Conservation (phyloP, 2,888 invertebrate species). For the Aleiodes alternator region DNA sequence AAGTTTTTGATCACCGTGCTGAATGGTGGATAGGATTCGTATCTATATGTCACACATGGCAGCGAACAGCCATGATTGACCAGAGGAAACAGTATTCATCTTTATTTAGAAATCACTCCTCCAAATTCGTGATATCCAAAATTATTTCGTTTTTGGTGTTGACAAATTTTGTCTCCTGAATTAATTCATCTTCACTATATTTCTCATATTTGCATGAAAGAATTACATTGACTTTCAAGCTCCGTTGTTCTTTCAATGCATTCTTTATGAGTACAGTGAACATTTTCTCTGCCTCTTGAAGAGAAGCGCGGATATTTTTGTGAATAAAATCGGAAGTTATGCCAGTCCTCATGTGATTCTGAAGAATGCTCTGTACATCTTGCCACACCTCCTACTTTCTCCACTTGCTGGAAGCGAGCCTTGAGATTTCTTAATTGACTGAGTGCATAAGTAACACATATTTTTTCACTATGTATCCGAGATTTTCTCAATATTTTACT, state of each 20-base stretch:
- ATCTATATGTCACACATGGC: background rate
- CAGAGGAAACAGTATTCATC: conserved; percentile 38
- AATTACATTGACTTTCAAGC: conserved; percentile 42
- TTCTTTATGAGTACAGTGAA: conserved; percentile 12
- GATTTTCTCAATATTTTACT: too few relatives aligned
- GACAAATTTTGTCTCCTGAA: conserved; percentile 55
- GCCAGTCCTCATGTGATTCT: background rate
- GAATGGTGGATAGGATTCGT: background rate
- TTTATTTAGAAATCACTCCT: conserved; percentile 54
- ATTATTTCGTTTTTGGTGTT: conserved; percentile 54
- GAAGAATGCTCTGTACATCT: background rate
- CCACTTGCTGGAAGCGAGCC: too few relatives aligned
- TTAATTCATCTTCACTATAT: conserved; percentile 7
- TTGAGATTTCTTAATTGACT: too few relatives aligned
- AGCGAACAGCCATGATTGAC: conserved; percentile 50
- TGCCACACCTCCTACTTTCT: background rate
- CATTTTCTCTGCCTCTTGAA: conserved; percentile 27
- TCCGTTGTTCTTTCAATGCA: background rate
- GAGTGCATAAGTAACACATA: too few relatives aligned
- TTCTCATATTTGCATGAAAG: conserved; percentile 32
- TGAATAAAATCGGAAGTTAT: background rate
- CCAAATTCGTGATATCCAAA: conserved; percentile 49
- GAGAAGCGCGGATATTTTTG: conserved; percentile 18
- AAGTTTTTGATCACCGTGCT: background rate
- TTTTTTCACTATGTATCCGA: too few relatives aligned